Evolutionary conservation across 2,113 vertebrate genomes (phyloP).

Genomic region (Tupaia tana): DNA sequence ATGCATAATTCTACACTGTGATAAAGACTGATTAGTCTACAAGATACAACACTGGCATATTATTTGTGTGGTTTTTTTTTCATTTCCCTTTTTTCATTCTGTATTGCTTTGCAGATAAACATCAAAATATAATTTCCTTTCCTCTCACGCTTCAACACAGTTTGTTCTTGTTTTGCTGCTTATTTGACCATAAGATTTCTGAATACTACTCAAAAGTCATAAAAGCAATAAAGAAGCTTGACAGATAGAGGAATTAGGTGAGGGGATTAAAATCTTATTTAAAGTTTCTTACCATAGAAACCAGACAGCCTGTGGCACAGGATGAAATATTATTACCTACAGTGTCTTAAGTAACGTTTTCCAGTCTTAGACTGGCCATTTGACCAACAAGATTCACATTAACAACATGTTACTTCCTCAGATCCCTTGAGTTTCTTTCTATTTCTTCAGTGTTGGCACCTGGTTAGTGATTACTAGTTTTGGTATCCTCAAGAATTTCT

Average conservation of each 20-base stretch:
- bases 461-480: neutral
- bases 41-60: neutral
- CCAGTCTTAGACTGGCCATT: neutral
- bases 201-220: neutral
- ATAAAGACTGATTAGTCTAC: neutral
- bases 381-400: neutral
- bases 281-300: constrained; percentile 2
- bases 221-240: neutral
- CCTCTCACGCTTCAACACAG: neutral
- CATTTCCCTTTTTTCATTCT: neutral
- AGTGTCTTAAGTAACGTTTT: neutral
- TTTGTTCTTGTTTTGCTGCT: constrained; percentile 12
- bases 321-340: neutral
- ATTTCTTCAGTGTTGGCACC: neutral
- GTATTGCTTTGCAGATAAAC: constrained; percentile 44
- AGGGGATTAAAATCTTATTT: constrained; percentile 32
- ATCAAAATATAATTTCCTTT: constrained; percentile 70
- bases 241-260: neutral
- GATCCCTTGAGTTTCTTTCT: neutral
- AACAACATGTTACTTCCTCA: neutral
- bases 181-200: neutral
- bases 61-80: constrained; percentile 30
- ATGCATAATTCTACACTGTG: neutral
- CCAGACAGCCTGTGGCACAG: neutral
- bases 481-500: neutral